Conservation (phyloP, 2,888 invertebrate genomes). For the Eupithecia inturbata region DNA sequence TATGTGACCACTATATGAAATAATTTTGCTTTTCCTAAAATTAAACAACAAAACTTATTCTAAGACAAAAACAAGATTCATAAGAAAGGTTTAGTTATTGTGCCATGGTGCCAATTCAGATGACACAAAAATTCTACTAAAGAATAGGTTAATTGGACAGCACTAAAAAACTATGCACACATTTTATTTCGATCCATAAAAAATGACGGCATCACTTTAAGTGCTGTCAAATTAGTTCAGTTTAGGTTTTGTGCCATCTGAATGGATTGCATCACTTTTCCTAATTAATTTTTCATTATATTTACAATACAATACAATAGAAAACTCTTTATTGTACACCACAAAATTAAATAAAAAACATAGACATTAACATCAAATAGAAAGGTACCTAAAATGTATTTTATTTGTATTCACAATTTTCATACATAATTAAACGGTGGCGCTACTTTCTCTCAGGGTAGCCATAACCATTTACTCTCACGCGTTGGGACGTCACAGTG, state of each 20-base stretch:
- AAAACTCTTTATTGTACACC: too few species aligned
- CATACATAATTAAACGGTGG: background rate
- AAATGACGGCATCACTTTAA: background rate
- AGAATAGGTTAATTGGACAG: background rate
- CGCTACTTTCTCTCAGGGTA: background rate
- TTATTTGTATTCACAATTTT: too few species aligned
- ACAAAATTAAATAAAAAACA: too few species aligned
- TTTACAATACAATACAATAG: too few species aligned
- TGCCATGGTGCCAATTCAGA: background rate
- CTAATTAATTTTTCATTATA: too few species aligned
- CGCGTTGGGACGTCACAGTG: slow-evolving; percentile 55
- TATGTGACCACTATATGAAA: too few species aligned
- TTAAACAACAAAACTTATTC: too few species aligned
- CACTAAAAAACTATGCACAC: background rate
- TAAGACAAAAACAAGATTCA: too few species aligned
- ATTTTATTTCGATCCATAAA: background rate
- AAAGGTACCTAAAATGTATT: too few species aligned
- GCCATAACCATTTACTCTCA: slow-evolving; percentile 54
- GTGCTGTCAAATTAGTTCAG: background rate
- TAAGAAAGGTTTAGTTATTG: background rate
- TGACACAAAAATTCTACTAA: background rate
- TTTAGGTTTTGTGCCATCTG: background rate
- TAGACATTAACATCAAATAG: too few species aligned
- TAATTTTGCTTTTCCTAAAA: too few species aligned
- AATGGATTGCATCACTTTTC: background rate